Evolutionary conservation across 1,140 invertebrate species (phyloP).

Genomic region (Brachionus rubens): DNA sequence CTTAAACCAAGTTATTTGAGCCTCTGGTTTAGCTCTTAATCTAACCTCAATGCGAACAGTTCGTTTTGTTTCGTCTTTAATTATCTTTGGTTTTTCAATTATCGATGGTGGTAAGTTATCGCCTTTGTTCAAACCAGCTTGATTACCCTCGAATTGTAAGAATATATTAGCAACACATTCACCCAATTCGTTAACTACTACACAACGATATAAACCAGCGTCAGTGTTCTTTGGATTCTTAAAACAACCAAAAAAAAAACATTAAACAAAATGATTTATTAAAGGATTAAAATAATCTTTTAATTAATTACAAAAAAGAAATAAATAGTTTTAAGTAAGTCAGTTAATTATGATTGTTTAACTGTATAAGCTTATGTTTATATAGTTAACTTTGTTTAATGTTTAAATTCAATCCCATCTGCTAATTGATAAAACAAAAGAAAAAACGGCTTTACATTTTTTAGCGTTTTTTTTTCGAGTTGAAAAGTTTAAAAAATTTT

Average conservation of each 20-base stretch:
- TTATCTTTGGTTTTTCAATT: constrained; percentile 44
- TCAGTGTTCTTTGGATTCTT: constrained; percentile 36
- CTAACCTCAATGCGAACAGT: constrained; percentile 29
- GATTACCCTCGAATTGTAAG: constrained; percentile 19
- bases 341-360: too few relatives aligned
- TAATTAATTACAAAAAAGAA: too few relatives aligned
- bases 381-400: too few relatives aligned
- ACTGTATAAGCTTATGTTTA: too few relatives aligned
- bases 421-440: too few relatives aligned
- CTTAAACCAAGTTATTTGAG: constrained; percentile 38
- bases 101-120: constrained; percentile 23
- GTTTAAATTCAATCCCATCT: too few relatives aligned
- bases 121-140: constrained; percentile 22
- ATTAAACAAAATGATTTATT: not conserved
- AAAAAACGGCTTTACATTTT: too few relatives aligned
- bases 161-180: constrained; percentile 35
- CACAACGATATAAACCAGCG: constrained; percentile 45
- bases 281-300: too few relatives aligned
- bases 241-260: not conserved
- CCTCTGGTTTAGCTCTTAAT: constrained; percentile 38
- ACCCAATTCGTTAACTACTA: constrained; percentile 42
- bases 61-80: constrained; percentile 27
- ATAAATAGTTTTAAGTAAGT: too few relatives aligned
- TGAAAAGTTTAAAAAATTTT: too few relatives aligned
- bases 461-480: too few relatives aligned